Percentiles rank a stretch among this genome's conserved stretches.
These are phyloP conservation scores for Drosophila macrospina DNA, from an alignment of 2,888 invertebrate genomes.

Conservation along the genomic window DNA sequence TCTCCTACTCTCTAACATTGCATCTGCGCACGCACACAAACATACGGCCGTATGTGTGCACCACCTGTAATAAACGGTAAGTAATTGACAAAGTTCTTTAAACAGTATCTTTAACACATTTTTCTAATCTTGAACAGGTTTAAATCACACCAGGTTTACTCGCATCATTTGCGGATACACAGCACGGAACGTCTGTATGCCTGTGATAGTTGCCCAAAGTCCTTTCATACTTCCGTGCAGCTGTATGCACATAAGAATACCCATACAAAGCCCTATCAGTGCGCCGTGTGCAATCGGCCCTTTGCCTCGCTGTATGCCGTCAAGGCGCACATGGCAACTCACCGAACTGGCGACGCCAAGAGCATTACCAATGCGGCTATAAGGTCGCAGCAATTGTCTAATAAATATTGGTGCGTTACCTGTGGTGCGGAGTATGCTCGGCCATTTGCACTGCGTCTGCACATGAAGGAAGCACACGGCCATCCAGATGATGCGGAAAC, in stretches of 20 bases:
- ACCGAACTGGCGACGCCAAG: conserved; percentile 34
- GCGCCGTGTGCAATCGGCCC: conserved; percentile 91
- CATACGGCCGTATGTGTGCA: conserved; percentile 91
- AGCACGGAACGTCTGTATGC: conserved; percentile 91
- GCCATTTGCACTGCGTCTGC: conserved; percentile 90
- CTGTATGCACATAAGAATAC: conserved; percentile 92
- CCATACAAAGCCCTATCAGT: conserved; percentile 92
- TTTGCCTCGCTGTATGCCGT: conserved; percentile 92
- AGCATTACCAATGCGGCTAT: conserved; percentile 3
- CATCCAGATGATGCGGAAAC: conserved; percentile 38
- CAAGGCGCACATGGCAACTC: conserved; percentile 90
- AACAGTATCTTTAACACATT: neutral
- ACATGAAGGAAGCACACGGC: conserved; percentile 89
- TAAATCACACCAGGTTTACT: conserved; percentile 92
- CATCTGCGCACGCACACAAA: conserved; percentile 93
- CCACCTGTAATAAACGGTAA: conserved; percentile 88
- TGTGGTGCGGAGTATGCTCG: conserved; percentile 93
- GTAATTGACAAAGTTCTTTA: neutral
- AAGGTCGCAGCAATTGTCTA: conserved; percentile 63
- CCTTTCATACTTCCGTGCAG: conserved; percentile 92
- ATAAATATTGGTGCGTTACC: conserved; percentile 86
- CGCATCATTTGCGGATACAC: conserved; percentile 91
- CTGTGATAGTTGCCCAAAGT: conserved; percentile 91
- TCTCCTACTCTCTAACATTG: conserved; percentile 91
- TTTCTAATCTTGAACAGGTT: conserved; percentile 86